Conservation (phyloP, 2,113 vertebrate genomes). For the Menura novaehollandiae region DNA sequence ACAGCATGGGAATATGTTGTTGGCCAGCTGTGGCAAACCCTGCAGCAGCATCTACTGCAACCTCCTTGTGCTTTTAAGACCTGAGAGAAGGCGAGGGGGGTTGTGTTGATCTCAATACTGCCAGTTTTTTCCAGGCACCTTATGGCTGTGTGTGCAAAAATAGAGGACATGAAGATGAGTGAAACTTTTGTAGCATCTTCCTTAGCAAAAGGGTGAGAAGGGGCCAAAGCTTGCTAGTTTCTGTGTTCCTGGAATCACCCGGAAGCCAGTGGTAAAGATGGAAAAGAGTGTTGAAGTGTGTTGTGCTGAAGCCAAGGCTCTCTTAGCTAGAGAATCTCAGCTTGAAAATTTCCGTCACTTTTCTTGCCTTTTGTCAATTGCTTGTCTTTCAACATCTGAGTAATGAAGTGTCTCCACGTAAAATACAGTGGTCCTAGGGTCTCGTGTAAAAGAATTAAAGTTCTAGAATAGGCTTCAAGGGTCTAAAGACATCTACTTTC, state of each 20-base stretch:
- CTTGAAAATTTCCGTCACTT: not conserved
- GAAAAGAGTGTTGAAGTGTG: not conserved
- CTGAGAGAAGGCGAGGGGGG: fast-evolving
- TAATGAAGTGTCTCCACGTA: not conserved
- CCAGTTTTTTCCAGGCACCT: not conserved
- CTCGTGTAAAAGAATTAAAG: not conserved
- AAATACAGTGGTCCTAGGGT: not conserved
- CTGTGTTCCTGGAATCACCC: not conserved
- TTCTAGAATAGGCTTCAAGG: not conserved
- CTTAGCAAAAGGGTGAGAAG: not conserved
- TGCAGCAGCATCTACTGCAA: not conserved
- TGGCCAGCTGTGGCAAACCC: not conserved
- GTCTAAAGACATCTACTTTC: not conserved
- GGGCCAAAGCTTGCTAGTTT: not conserved
- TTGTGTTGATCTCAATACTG: not conserved
- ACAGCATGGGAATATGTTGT: not conserved
- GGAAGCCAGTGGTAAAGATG: not conserved
- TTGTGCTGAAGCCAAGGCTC: not conserved
- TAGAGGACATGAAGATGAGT: fast-evolving
- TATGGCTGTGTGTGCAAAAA: not conserved
- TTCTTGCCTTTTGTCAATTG: not conserved
- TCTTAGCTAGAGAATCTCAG: not conserved
- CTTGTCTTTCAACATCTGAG: not conserved
- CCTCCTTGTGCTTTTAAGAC: not conserved
- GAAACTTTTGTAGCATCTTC: not conserved